A percentile compares a stretch with the other conserved stretches of the same genome.
These are phyloP conservation scores for Odontomyia ornata DNA, from an alignment of 2,888 invertebrate genomes.

Conservation along the genomic window DNA sequence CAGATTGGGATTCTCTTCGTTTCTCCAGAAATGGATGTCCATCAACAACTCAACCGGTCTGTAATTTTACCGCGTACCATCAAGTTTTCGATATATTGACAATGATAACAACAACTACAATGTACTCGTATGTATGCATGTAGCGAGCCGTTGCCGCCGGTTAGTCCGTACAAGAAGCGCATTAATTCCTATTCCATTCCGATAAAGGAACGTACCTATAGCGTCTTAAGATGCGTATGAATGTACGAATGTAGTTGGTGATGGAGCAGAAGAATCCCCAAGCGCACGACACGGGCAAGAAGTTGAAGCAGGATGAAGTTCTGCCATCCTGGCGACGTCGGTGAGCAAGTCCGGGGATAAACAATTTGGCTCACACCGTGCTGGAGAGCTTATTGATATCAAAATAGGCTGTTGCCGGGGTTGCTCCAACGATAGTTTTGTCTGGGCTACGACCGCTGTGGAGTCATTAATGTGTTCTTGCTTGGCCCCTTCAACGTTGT, in stretches of 20 bases:
- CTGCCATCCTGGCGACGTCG: conserved; percentile 27
- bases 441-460: conserved; percentile 18
- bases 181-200: conserved; percentile 46
- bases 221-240: conserved; percentile 13
- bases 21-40: neutral
- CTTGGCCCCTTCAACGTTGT: neutral
- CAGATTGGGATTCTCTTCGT: neutral
- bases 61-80: neutral
- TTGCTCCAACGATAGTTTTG: neutral
- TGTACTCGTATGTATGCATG: too few relatives aligned
- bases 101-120: conserved; percentile 16
- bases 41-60: conserved; percentile 11
- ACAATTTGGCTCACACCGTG: neutral
- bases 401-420: conserved; percentile 10
- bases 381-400: neutral
- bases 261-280: conserved; percentile 18
- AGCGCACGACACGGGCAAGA: conserved; percentile 23
- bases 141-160: conserved; percentile 43
- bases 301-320: neutral
- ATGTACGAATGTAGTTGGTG: conserved; percentile 18
- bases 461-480: conserved; percentile 9
- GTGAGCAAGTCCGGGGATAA: neutral
- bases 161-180: conserved; percentile 47
- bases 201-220: conserved; percentile 32
- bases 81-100: neutral